Evolutionary conservation across 2,888 invertebrate genomes (phyloP), one percentile per base, ranked within the genome.

Genomic region (Tetramorium bicarinatum): DNA sequence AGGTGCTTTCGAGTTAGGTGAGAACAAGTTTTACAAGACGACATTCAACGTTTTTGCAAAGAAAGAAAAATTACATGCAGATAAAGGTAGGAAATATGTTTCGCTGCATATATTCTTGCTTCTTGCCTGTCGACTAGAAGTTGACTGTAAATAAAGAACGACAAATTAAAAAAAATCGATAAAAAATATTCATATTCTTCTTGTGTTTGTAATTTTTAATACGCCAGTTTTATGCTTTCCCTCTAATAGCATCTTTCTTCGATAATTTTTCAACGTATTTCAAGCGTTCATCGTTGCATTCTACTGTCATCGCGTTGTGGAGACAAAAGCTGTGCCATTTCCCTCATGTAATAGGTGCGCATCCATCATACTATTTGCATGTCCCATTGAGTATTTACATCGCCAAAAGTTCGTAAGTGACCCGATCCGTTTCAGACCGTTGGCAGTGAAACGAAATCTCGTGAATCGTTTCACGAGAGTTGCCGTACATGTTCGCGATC

Each of bases 401-500:
- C 13, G 34, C 72, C 44, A 21, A 69, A 59, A 61, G 59, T 64
- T 72, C 71, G n/a, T 25, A 61, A 72, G 47, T 79, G 56, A 71
- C 44, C 21, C 69, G 79, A 79, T 59, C 47, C 25, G 59, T 49
- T 72, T 64, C 72, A 47, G 59, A 38, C 21, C 25, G 18, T 80
- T 61, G 59, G 47, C 72, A 44, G 8, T 66, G n/a, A 79, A 79
- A 71, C 59, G 47, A 72, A 59, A 59, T 61, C 59, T 59, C 47
- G 38, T n/a, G 72, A 72, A 80, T 80, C 59, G 79, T 47, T 79
- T 71, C 71, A 47, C 59, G 47, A 71, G 34, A 71, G 59, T 29
- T 47, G 38, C 44, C 44, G 15, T 34, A 34, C 6, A 29, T 29
- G 29, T n/a, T 9, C 44, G 47, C 72, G 18, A 59, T 9, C 34